Base-by-base conservation (phyloP, 30 jellyfish, hydroid and myxozoan genomes). In the Rhopilema esculentum region DNA sequence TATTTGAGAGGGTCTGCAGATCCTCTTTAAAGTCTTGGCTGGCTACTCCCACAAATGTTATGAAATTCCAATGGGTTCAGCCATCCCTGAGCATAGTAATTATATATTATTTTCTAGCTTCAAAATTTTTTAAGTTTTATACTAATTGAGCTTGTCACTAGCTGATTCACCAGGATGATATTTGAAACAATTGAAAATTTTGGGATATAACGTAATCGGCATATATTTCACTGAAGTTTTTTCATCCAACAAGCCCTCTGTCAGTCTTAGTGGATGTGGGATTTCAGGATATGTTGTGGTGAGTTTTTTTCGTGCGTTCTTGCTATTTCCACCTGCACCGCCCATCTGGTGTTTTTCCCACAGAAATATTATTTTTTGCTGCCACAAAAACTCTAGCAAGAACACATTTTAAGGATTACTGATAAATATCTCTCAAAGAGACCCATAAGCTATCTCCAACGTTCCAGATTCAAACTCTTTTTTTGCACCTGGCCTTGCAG, bases 41-140 rank as follows among this genome's bases (percentile, higher is more conserved):
- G 57, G 78, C 79, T 63, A 30, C 51, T 21, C n/a, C 91, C 75
- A 68, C 28, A 64, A 31, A 48, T 27, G 77, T 66, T n/a, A 49
- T 66, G 69, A 71, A 61, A 66, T 1, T 12, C 40, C 69, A 66
- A 52, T 66, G 80, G 75, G 27, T 2, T 0, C 74, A 81, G 83
- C 91, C 91, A 81, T 23, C 91, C 91, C 7, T 25, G 64, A 64
- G 80, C 82, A 49, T 33, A 89, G 87, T 75, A 90, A 51, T 90
- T 89, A 63, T 81, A 89, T 8, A 94, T 94, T n/a, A n/a, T n/a
- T n/a, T n/a, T n/a, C n/a, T n/a, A n/a, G n/a, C n/a, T n/a, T n/a
- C n/a, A n/a, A n/a, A n/a, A n/a, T n/a, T 53, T 89, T 89, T 20
- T 89, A 89, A 20, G 73, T 72, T 40, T 89, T 89, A 75, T 89